phyloP scores from a whole-genome alignment of 2,797 vertebrate genomes.

The Pachyuromys duprasi region DNA sequence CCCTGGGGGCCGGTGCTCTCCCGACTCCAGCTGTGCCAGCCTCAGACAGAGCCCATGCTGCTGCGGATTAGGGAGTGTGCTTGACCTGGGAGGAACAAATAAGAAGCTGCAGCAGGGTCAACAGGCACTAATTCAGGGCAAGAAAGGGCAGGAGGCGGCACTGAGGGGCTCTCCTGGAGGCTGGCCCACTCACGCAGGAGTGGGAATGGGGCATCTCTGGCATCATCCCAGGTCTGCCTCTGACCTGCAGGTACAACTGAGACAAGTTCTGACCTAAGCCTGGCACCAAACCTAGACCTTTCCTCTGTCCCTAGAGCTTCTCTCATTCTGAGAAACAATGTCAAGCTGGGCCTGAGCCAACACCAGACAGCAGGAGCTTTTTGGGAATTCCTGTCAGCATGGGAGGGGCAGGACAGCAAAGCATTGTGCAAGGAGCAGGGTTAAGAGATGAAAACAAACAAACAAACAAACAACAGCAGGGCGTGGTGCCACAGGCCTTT shows the following conservation, averaged over 20 bases:
- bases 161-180: background rate
- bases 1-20: fast-evolving
- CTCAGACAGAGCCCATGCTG: background rate
- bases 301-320: background rate
- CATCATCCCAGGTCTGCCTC: background rate
- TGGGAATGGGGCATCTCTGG: background rate
- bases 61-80: background rate
- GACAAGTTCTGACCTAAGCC: background rate
- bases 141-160: fast-evolving
- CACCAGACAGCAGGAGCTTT: background rate
- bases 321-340: fast-evolving
- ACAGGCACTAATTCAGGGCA: fast-evolving
- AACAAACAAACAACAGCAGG: too few species aligned
- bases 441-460: too few species aligned
- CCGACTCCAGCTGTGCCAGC: fast-evolving
- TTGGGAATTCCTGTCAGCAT: background rate
- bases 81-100: too few species aligned
- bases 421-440: too few species aligned
- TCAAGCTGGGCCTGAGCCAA: background rate
- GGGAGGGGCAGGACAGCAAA: background rate
- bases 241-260: background rate
- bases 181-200: fast-evolving
- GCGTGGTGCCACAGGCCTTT: background rate
- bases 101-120: fast-evolving
- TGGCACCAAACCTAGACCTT: background rate